A percentile compares a stretch with the other conserved stretches of the same genome.
Evolutionary conservation across 2,888 invertebrate species (phyloP).

Genomic region (Oscheius sp.): DNA sequence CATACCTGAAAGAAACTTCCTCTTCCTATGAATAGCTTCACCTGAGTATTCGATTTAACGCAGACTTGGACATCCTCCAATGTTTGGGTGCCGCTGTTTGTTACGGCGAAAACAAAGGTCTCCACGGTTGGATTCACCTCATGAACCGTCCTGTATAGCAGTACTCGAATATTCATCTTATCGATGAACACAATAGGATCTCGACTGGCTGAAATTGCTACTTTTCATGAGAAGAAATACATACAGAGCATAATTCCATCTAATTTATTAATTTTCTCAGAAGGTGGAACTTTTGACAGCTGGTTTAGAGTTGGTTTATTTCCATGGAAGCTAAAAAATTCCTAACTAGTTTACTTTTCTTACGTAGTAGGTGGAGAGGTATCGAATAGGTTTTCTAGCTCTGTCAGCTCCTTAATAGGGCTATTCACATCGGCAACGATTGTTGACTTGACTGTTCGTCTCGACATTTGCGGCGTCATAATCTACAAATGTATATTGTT

Average conservation of each 20-base stretch:
- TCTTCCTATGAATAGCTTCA: not conserved
- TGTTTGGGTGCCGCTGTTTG: not conserved
- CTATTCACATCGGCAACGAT: slow-evolving; percentile 3
- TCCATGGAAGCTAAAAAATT: not conserved
- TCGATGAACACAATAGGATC: slow-evolving; percentile 17
- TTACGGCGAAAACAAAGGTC: slow-evolving; percentile 7
- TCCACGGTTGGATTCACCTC: slow-evolving; percentile 5
- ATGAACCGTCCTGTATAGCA: slow-evolving; percentile 5
- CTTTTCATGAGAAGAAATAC: not conserved
- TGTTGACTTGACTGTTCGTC: slow-evolving; percentile 13
- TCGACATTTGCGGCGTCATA: slow-evolving; percentile 10
- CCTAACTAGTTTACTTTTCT: not conserved
- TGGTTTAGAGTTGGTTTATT: slow-evolving; percentile 19
- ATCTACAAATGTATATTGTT: not conserved
- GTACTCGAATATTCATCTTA: slow-evolving; percentile 24
- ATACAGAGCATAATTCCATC: slow-evolving; percentile 7
- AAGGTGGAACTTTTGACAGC: not conserved
- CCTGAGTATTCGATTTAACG: slow-evolving; percentile 8
- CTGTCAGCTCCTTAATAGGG: not conserved
- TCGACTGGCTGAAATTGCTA: slow-evolving; percentile 2
- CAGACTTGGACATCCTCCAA: not conserved
- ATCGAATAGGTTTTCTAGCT: slow-evolving; percentile 10
- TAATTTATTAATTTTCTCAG: not conserved
- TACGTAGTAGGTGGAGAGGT: slow-evolving; percentile 11
- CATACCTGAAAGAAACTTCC: not conserved